A percentile compares a stretch with the other conserved stretches of the same genome.
Evolutionary conservation across 2,888 invertebrate species (phyloP).

Genomic region (Trisateles emortualis): DNA sequence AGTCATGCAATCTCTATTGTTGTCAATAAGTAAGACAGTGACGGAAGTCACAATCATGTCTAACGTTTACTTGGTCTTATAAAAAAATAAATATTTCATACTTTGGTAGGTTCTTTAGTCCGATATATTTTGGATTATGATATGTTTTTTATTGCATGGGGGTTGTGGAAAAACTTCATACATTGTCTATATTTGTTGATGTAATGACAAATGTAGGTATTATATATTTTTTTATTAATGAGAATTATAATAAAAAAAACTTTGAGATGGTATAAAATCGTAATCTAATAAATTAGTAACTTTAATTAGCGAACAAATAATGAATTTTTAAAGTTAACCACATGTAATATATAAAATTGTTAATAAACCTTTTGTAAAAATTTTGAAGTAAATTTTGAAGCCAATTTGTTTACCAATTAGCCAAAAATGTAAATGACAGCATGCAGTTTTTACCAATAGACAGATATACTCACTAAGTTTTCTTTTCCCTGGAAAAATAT

Average conservation of each 20-base stretch:
- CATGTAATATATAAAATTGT: slow-evolving; percentile 26
- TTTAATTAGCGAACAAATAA: slow-evolving; percentile 34
- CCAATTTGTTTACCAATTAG: slow-evolving; percentile 36
- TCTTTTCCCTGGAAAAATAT: slow-evolving; percentile 85
- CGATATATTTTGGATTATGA: too few relatives aligned
- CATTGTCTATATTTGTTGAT: background rate
- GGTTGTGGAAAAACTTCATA: too few relatives aligned
- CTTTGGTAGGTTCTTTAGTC: too few relatives aligned
- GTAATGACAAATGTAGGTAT: background rate
- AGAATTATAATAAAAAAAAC: background rate
- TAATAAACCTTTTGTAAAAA: slow-evolving; percentile 34
- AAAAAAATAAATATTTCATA: too few relatives aligned
- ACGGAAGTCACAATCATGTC: too few relatives aligned
- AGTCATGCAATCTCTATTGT: too few relatives aligned
- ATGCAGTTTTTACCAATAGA: slow-evolving; percentile 73
- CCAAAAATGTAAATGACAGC: slow-evolving; percentile 47
- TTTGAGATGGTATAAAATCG: slow-evolving; percentile 37
- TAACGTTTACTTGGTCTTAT: too few relatives aligned
- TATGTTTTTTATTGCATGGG: too few relatives aligned
- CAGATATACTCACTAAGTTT: slow-evolving; percentile 83
- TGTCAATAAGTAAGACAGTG: too few relatives aligned
- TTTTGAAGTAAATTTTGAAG: slow-evolving; percentile 31
- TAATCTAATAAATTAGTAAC: slow-evolving; percentile 38
- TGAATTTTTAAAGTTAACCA: slow-evolving; percentile 40
- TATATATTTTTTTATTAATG: background rate